Conservation (phyloP, 2,888 invertebrate species). For the Ophonus ardosiacus region DNA sequence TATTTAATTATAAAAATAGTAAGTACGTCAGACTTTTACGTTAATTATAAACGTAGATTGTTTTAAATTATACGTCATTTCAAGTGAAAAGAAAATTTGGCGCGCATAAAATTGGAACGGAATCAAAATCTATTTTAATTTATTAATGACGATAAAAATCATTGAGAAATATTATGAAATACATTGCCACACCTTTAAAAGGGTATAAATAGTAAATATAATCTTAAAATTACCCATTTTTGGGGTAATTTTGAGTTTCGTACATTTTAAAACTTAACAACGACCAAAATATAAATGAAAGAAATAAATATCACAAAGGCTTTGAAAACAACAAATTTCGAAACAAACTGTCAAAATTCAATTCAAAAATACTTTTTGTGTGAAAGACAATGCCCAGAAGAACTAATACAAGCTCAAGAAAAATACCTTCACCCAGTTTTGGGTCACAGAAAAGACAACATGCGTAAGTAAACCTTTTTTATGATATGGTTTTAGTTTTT, state of each 20-base stretch:
- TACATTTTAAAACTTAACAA: no score
- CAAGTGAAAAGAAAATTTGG: conserved; percentile 46
- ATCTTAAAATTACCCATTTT: not conserved
- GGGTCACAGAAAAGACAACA: not conserved
- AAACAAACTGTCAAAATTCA: not conserved
- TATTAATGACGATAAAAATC: not conserved
- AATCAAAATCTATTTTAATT: conserved; percentile 33
- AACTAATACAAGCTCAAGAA: not conserved
- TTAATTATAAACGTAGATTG: no score
- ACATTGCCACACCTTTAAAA: not conserved
- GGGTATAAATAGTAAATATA: not conserved
- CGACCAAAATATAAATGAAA: no score
- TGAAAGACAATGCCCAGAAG: not conserved
- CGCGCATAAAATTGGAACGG: conserved; percentile 10
- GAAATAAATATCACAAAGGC: not conserved
- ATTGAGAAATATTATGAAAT: not conserved
- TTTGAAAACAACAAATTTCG: not conserved
- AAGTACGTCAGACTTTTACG: no score
- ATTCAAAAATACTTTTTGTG: not conserved
- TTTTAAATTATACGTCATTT: no score
- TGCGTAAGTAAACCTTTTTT: not conserved
- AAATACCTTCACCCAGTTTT: not conserved
- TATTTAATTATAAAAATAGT: no score
- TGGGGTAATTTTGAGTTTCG: not conserved
- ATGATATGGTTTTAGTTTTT: not conserved